Conservation (phyloP, 2,113 vertebrate genomes). For the Theristicus caerulescens region DNA sequence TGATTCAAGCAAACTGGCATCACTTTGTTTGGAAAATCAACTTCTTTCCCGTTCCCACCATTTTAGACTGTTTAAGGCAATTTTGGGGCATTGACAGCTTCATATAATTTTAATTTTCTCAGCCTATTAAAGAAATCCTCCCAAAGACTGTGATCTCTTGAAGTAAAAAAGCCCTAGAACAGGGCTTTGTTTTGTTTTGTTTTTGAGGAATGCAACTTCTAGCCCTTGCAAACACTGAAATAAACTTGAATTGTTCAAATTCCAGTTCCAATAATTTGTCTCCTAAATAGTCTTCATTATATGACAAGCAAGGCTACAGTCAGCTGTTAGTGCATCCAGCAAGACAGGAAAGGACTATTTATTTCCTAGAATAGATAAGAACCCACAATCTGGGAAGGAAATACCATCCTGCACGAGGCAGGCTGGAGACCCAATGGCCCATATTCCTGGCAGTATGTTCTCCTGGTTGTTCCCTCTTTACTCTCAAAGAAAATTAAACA, state of each 20-base stretch:
- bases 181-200: neutral
- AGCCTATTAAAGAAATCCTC: neutral
- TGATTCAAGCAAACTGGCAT: neutral
- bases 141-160: neutral
- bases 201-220: neutral
- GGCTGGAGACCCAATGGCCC: neutral
- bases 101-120: neutral
- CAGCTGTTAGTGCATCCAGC: neutral
- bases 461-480: neutral
- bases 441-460: neutral
- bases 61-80: neutral
- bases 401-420: neutral
- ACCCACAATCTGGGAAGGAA: neutral
- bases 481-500: neutral
- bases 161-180: neutral
- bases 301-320: neutral
- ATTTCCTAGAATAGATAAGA: neutral
- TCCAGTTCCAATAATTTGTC: neutral
- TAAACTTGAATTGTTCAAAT: neutral
- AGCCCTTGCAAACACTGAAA: neutral
- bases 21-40: neutral
- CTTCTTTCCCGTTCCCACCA: neutral
- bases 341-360: neutral
- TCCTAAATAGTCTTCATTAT: neutral
- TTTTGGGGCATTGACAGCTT: neutral